These are phyloP conservation scores for Babyrousa celebensis DNA, from an alignment of 2,797 vertebrate genomes.

Conservation along the genomic window DNA sequence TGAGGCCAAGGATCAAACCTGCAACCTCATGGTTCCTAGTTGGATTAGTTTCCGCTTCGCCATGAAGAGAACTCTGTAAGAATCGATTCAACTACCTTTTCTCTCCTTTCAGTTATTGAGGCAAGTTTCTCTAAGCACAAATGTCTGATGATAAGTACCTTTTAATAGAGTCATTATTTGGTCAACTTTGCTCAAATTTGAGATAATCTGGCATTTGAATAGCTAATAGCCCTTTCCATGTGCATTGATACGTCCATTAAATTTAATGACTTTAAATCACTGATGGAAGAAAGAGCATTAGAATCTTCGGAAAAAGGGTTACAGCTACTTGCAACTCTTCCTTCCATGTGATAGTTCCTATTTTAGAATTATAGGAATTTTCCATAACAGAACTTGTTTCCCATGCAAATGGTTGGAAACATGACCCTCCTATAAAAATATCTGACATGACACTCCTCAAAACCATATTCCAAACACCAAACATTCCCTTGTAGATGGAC, in stretches of 20 bases:
- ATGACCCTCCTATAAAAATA: neutral
- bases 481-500: neutral
- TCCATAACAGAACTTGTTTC: neutral
- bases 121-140: conserved; percentile 7
- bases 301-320: neutral
- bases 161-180: conserved; percentile 54
- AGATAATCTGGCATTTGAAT: conserved; percentile 66
- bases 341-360: neutral
- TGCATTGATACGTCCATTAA: conserved; percentile 56
- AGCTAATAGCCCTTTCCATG: conserved; percentile 55
- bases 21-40: no score
- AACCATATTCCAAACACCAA: neutral
- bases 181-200: conserved; percentile 17
- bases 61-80: no score
- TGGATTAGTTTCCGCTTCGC: no score
- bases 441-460: neutral
- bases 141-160: conserved; percentile 30
- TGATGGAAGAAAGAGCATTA: neutral
- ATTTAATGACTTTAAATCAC: conserved; percentile 37
- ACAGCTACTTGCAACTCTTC: neutral
- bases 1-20: no score
- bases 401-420: neutral
- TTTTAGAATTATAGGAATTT: neutral
- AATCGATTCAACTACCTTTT: neutral
- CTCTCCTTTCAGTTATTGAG: neutral